Conservation (phyloP, 2,888 invertebrate genomes). For the Argyra leucocephala region DNA sequence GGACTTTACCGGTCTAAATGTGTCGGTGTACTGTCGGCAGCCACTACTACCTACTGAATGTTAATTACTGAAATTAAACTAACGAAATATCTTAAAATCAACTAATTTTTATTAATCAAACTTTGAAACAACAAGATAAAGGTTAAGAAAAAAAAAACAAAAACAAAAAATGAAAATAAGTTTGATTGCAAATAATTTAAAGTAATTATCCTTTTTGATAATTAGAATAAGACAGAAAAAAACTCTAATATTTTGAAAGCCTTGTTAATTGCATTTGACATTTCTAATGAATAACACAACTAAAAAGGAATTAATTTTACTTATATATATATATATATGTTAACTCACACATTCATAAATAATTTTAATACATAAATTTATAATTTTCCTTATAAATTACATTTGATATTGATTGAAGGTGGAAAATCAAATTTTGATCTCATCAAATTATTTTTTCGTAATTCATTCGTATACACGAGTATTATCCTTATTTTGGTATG, state of each 20-base stretch:
- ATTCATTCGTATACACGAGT: not conserved
- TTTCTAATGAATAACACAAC: not conserved
- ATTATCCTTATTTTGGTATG: not conserved
- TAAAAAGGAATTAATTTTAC: not conserved
- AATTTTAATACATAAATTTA: too few species aligned
- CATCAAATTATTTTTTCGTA: not conserved
- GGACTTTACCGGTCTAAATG: too few species aligned
- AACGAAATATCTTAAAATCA: too few species aligned
- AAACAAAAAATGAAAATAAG: not conserved
- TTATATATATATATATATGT: too few species aligned
- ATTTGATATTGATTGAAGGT: too few species aligned
- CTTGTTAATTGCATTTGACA: not conserved
- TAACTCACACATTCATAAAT: too few species aligned
- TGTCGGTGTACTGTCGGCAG: too few species aligned
- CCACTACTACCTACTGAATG: too few species aligned
- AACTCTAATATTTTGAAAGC: not conserved
- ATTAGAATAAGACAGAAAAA: not conserved
- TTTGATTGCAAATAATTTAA: not conserved
- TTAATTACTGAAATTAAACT: too few species aligned
- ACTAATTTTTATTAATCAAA: too few species aligned
- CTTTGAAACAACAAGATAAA: not conserved
- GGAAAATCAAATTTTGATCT: not conserved
- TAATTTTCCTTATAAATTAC: too few species aligned
- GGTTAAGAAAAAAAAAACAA: not conserved
- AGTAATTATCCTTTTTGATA: not conserved